Conservation (phyloP, 2,113 vertebrate genomes). For the Eolophus roseicapilla region DNA sequence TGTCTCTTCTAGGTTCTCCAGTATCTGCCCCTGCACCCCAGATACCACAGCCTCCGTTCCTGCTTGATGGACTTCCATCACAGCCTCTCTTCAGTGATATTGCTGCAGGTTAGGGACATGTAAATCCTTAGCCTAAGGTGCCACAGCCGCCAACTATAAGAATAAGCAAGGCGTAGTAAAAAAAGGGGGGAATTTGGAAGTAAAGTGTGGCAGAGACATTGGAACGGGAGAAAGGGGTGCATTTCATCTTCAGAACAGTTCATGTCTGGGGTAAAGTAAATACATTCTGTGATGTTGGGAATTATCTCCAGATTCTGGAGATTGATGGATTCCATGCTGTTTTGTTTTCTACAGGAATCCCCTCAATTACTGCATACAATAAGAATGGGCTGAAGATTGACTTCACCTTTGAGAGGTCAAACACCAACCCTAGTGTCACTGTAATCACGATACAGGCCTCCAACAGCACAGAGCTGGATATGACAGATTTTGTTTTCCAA, state of each 20-base stretch:
- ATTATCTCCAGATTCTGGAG: not conserved
- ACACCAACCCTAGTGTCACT: constrained; percentile 93
- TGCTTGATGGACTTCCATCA: constrained; percentile 91
- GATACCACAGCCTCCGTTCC: constrained; percentile 86
- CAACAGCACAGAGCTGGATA: constrained; percentile 93
- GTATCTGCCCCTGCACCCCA: constrained; percentile 77
- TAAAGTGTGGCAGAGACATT: not conserved
- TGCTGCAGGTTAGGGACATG: constrained; percentile 83
- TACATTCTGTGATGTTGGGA: not conserved
- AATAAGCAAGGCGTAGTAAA: not conserved
- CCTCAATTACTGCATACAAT: constrained; percentile 95
- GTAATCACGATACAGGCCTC: constrained; percentile 98
- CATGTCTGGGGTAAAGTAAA: not conserved
- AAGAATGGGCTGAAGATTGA: constrained; percentile 99
- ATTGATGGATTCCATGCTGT: not conserved
- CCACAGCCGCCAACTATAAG: not conserved
- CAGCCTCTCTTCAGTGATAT: constrained; percentile 93
- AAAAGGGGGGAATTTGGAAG: not conserved
- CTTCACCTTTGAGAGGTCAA: constrained; percentile 97
- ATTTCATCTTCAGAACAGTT: not conserved
- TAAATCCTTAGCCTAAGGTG: not conserved
- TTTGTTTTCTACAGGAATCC: constrained; percentile 82
- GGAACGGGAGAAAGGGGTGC: not conserved
- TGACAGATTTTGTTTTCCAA: constrained; percentile 99
- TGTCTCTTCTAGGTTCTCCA: constrained; percentile 67